Evolutionary conservation across 2,888 invertebrate species (phyloP).

Genomic region (Alentia gelatinosa): DNA sequence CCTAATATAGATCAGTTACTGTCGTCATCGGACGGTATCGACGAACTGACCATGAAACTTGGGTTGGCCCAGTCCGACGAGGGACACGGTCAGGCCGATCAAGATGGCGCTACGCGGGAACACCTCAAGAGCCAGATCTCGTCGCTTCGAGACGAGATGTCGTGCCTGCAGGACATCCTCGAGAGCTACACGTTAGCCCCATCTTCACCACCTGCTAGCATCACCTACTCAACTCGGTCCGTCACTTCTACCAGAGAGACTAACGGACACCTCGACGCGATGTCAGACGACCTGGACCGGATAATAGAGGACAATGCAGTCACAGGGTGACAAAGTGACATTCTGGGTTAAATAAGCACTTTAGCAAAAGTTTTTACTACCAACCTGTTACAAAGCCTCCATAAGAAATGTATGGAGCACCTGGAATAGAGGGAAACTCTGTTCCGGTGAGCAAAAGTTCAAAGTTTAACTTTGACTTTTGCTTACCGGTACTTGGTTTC

Average conservation of each 20-base stretch:
- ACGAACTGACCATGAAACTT: neutral
- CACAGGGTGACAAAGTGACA: too few species aligned
- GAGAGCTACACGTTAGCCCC: conserved; percentile 2
- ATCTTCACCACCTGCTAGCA: neutral
- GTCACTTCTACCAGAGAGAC: neutral
- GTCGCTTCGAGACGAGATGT: conserved; percentile 20
- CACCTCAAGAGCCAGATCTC: neutral
- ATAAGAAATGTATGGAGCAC: too few species aligned
- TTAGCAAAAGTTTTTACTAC: too few species aligned
- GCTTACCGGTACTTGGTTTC: too few species aligned
- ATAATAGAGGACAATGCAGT: too few species aligned
- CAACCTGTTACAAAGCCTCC: too few species aligned
- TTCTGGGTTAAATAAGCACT: too few species aligned
- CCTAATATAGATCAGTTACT: neutral
- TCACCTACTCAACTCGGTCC: neutral
- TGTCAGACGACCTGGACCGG: neutral
- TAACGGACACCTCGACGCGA: neutral
- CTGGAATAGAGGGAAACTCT: too few species aligned
- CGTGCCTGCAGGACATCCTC: neutral
- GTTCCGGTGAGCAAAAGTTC: too few species aligned
- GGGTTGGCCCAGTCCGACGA: neutral
- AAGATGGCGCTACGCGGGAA: neutral
- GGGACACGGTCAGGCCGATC: neutral
- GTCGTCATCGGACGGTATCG: neutral
- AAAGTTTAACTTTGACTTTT: too few species aligned